These are phyloP conservation scores for Perca schrenkii DNA, from an alignment of 2,113 vertebrate genomes.

Conservation along the genomic window DNA sequence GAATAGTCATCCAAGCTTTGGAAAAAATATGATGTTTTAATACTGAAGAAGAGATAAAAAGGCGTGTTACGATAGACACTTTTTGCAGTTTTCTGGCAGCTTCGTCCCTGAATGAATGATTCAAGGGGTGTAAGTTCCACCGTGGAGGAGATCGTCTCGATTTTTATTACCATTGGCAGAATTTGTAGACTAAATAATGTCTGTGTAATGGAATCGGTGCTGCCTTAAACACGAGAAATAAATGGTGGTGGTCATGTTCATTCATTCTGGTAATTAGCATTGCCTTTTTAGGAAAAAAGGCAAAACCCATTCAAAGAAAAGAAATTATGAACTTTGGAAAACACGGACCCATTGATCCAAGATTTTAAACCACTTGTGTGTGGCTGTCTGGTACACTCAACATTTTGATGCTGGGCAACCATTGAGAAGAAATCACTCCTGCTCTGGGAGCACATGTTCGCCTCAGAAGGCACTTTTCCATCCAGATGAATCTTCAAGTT, in stretches of 20 bases:
- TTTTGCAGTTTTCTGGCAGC: slow-evolving; percentile 52
- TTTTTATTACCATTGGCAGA: slow-evolving; percentile 75
- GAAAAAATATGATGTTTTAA: slow-evolving; percentile 27
- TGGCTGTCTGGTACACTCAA: slow-evolving; percentile 41
- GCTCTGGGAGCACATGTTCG: slow-evolving; percentile 18
- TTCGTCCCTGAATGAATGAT: slow-evolving; percentile 43
- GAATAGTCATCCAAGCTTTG: neutral
- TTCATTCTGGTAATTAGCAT: slow-evolving; percentile 74
- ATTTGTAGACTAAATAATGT: slow-evolving; percentile 73
- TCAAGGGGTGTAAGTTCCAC: slow-evolving; percentile 53
- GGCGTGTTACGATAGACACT: slow-evolving; percentile 5
- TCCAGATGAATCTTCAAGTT: slow-evolving; percentile 49
- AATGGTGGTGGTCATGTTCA: slow-evolving; percentile 71
- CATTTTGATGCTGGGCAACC: slow-evolving; percentile 55
- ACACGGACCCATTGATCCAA: slow-evolving; percentile 33
- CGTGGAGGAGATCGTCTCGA: slow-evolving; percentile 63
- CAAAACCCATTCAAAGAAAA: slow-evolving; percentile 65
- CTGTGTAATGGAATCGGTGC: slow-evolving; percentile 73
- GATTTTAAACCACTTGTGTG: slow-evolving; percentile 36
- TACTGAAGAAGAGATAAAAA: slow-evolving; percentile 18
- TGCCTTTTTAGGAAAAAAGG: slow-evolving; percentile 30
- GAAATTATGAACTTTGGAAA: slow-evolving; percentile 74
- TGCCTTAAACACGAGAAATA: slow-evolving; percentile 64
- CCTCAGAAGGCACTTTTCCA: slow-evolving; percentile 26
- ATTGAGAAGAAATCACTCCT: slow-evolving; percentile 36